phyloP scores from a whole-genome alignment of 2,797 vertebrate genomes.

The Melanotaenia boesemani region DNA sequence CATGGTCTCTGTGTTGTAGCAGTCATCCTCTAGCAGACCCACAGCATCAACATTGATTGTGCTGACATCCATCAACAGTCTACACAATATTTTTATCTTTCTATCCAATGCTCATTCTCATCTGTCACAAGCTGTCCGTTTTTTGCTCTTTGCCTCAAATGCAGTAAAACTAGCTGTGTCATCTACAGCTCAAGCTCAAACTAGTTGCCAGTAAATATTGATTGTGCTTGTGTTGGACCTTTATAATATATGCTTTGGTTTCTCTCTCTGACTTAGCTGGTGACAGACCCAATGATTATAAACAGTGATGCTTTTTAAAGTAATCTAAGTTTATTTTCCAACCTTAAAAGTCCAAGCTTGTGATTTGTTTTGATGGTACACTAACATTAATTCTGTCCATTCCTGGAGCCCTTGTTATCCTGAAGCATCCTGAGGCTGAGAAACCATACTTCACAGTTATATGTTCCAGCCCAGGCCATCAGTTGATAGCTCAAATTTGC shows the following conservation, averaged over 20 bases:
- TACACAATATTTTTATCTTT: not conserved
- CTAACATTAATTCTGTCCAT: not conserved
- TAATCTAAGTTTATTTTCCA: too few relatives aligned
- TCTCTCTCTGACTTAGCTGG: not conserved
- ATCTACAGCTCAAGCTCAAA: not conserved
- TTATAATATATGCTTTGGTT: not conserved
- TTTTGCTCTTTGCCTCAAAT: not conserved
- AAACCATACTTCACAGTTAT: not conserved
- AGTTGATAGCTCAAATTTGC: not conserved
- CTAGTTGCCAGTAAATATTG: not conserved
- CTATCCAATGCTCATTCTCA: not conserved
- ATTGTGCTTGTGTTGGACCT: not conserved
- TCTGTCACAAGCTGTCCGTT: not conserved
- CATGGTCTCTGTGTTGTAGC: slow-evolving; percentile 27
- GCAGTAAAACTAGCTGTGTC: not conserved
- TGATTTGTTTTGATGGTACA: too few relatives aligned
- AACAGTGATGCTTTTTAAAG: too few relatives aligned
- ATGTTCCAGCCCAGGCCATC: not conserved
- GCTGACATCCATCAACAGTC: slow-evolving; percentile 19
- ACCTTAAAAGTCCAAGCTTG: too few relatives aligned
- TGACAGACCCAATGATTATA: not conserved
- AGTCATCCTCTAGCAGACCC: slow-evolving; percentile 51
- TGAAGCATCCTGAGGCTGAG: not conserved
- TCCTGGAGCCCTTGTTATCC: not conserved
- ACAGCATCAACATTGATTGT: slow-evolving; percentile 31